Base-by-base conservation (phyloP, 2,113 vertebrate genomes). In the Sciurus niger region DNA sequence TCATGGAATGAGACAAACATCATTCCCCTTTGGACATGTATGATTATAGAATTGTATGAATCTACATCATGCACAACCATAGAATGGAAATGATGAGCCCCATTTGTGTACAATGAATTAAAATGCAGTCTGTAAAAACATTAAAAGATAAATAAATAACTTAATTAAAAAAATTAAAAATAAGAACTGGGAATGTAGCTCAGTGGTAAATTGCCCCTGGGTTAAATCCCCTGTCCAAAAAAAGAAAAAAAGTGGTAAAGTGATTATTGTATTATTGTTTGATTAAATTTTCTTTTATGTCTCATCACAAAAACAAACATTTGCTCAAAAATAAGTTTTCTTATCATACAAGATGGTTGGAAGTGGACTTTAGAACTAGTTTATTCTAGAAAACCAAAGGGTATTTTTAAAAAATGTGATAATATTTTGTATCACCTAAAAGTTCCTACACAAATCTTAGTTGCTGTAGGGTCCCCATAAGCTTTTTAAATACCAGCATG, bases 351-450 rank as follows among this genome's bases (percentile, higher is more conserved):
- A 43, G 3, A 73, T 34, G 60, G 1, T 55, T 43, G 30, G 25
- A 84, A 87, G 8, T 43, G 1, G 3, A 55, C 87, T 86, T 77
- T 58, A 37, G 48, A 84, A 18, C 8, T 70, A 46, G 6, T n/a
- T 30, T 89, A 58, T 25, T 65, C 28, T 84, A 94, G 43, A 67
- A 88, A 91, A n/a, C 17, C 84, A 28, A 94, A 92, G 22, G 37
- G 2, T 40, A 85, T 60, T 78, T 37, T 73, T 67, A 86, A 63
- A 82, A 80, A 95, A 43, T 53, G 65, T 9, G 70, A 48, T 32
- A 37, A 63, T 25, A 77, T 37, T 78, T 90, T 60, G 13, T 51
- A 46, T 55, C 74, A 46, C 1, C 53, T 78, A 65, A 83, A 72
- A 63, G 0, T 90, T 22, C 24, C 63, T 46, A 79, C 4, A 74